Base-by-base conservation (phyloP, 2,888 invertebrate species). In the Anodontia alba region DNA sequence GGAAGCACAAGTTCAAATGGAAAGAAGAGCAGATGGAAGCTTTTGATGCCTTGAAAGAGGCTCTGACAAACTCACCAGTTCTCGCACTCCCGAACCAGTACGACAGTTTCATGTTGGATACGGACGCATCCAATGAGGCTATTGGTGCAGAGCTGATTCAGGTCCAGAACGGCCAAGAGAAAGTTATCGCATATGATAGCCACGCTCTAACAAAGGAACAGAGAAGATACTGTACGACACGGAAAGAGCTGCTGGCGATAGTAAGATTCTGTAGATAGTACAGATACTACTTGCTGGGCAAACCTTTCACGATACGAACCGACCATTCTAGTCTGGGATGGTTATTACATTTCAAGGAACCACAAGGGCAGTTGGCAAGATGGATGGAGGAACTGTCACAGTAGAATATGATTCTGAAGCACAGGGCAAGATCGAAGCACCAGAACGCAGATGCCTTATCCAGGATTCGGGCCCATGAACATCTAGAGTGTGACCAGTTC, bases 1-100 rank as follows among this genome's bases (percentile, higher is more conserved):
- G 78, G 10, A 84, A 80, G 33, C 57, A 76, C 7, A 20, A 54
- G 29, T 85, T 80, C 71, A 38, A 31, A 15, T 84, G 78, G 81
- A 70, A 54, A 15, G 46, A 51, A 3, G 73, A 73, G 23, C 70
- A 81, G 23, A 51, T 54, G 29, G 36, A 12, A 8, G 80, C 82
- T 0, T 82, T 82, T 57, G 51, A 38, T 20, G 29, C 36, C 17
- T 43, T 78, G 26, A 71, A 69, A 33, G 20, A 3, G 7, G 75
- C 76, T 2, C 42, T 80, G 29, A 72, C 54, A 0, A 43, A 31
- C 12, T 68, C 78, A 3, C 79, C 83, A 29, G 75, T 80, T 0
- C 57, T 83, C 31, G 73, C 72, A 3, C 66, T 83, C 2, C 83
- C 83, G n/a, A 80, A 73, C 26, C 15, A 20, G 17, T 7, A 67